Base-by-base conservation (phyloP, 2,113 vertebrate genomes). In the Callipepla squamata region DNA sequence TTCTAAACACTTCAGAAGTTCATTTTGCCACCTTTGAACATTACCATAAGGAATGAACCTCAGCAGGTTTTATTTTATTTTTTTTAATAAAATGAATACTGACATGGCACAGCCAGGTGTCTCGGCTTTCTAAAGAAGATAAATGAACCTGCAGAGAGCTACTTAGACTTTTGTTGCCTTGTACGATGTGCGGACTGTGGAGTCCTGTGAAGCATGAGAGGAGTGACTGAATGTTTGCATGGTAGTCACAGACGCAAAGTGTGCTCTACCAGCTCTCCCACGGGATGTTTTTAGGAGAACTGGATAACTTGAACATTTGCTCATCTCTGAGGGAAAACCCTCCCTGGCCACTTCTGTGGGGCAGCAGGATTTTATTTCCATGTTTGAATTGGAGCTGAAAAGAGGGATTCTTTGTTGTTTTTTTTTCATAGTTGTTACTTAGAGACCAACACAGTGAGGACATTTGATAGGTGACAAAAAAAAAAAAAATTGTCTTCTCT, bases 71-170 rank as follows among this genome's bases (percentile, higher is more conserved):
- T 28, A 42, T 17, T 32, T 13, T 26, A 2, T 10, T 19, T 58
- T 74, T 80, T 13, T 1, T 8, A 73, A 42, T 30, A 47, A 77
- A 93, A 82, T 61, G 59, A 87, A 9, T 28, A 25, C 38, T 69
- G 78, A 51, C 50, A 12, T 26, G 20, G 50, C 67, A 70, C 34
- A 81, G 25, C 28, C 82, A 86, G 45, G 45, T 91, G 76, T 79
- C 53, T 8, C 8, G 20, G n/a, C 32, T 85, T 88, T 59, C 72
- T 90, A 36, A 83, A 67, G 84, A 40, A 85, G 81, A 72, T 20
- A 89, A 94, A 92, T 70, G 63, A 82, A 87, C 79, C 45, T 82
- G 34, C 5, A 47, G 50, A n/a, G 51, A 82, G 28, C 77, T 76
- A 58, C 77, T 92, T 68, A 62, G 63, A 18, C 32, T 94, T 85